These are phyloP conservation scores for Trachelus iudaicus DNA, from an alignment of 2,888 invertebrate genomes.

Conservation along the genomic window DNA sequence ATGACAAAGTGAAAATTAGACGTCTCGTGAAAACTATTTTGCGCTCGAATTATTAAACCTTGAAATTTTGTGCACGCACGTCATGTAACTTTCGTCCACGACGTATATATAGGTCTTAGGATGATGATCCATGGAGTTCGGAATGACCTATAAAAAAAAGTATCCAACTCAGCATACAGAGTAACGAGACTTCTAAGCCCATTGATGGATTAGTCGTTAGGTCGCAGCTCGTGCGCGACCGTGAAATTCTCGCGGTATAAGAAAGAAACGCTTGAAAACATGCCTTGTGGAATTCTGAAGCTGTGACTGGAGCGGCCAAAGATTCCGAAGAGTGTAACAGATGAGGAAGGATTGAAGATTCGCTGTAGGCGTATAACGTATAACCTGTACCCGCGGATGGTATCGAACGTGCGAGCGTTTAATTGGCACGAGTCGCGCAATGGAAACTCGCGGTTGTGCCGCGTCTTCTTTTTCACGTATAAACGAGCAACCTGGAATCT, in stretches of 20 bases:
- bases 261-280: neutral
- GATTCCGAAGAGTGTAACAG: neutral
- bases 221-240: neutral
- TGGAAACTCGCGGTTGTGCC: slow-evolving; percentile 1
- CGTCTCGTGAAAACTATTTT: neutral
- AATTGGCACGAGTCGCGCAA: slow-evolving; percentile 2
- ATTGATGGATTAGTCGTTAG: neutral
- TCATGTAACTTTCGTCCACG: neutral
- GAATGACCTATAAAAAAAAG: neutral
- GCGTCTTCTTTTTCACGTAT: neutral
- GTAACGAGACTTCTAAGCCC: neutral
- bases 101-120: neutral
- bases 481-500: neutral
- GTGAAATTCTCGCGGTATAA: neutral
- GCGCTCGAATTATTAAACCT: neutral
- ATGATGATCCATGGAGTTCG: neutral
- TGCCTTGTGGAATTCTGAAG: neutral
- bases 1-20: neutral
- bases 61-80: neutral
- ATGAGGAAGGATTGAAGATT: neutral
- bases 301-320: neutral
- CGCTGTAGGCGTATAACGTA: neutral
- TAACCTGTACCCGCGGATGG: neutral
- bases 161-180: neutral
- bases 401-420: neutral